Conservation (phyloP, 2,113 vertebrate species). For the Ochotona curzoniae region DNA sequence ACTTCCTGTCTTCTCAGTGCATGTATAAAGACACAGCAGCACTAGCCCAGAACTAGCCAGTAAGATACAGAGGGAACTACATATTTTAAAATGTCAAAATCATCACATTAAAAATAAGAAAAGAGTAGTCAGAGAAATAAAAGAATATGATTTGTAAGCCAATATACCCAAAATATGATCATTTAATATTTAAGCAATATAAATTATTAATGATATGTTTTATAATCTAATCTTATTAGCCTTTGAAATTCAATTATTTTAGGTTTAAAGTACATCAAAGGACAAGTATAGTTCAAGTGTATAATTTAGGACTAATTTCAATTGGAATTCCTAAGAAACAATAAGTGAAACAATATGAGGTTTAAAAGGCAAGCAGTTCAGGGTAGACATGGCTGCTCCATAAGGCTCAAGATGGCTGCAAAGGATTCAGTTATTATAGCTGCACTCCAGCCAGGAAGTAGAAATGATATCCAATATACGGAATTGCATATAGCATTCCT, state of each 20-base stretch:
- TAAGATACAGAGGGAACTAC: not conserved
- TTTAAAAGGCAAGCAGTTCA: not conserved
- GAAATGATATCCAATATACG: not conserved
- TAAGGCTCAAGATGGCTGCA: not conserved
- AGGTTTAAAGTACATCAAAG: not conserved
- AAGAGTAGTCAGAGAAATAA: not conserved
- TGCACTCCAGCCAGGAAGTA: constrained; percentile 16
- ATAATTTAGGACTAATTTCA: not conserved
- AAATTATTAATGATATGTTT: not conserved
- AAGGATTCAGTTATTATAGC: not conserved
- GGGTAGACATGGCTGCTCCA: not conserved
- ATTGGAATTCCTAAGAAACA: not conserved
- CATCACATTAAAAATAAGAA: constrained; percentile 12
- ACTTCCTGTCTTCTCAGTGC: not conserved
- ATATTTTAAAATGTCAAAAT: not conserved
- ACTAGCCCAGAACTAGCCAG: not conserved
- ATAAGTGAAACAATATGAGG: not conserved
- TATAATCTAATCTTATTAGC: not conserved
- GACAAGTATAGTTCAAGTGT: not conserved
- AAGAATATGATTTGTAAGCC: not conserved
- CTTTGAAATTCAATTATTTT: constrained; percentile 24
- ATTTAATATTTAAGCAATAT: not conserved
- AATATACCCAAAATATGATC: not conserved
- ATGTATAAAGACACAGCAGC: not conserved
- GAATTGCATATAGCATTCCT: not conserved